Base-by-base conservation (phyloP, 2,888 invertebrate genomes). In the Drosophila kuntzei region DNA sequence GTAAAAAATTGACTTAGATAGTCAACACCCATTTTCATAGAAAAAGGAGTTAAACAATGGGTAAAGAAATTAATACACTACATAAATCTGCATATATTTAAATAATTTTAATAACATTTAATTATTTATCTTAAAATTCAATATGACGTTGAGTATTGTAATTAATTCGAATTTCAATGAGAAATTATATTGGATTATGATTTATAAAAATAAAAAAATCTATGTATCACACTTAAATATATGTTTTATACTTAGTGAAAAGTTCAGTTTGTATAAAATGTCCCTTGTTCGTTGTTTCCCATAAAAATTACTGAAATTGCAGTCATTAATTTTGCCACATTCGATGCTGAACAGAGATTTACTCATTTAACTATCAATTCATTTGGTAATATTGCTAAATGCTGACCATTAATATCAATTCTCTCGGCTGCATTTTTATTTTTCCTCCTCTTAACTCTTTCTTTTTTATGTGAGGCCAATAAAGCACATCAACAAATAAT, bases 401-500 rank as follows among this genome's bases (percentile, higher is more conserved):
- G 73, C 47, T 16, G 43, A 57, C 53, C 51, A 73, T 73, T 73
- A 60, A 73, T 67, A 73, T 43, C 20, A 73, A 47, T 72, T 73
- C 25, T 16, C 51, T 29, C 41, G 12, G 25, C 47, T 29, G 20
- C 44, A 39, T 43, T 34, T 44, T 32, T n/a, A 53, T 39, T 39
- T 41, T 29, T 5, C 0, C 36, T 3, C 12, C 27, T 12, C 27
- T 39, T 29, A 14, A 29, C n/a, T 12, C 25, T 37, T 12, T 32
- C 7, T 49, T 8, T 34, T 34, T 32, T 57, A 32, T 61, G 39
- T 9, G 16, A 14, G 29, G 20, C 34, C 27, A 20, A 54, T 62
- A 32, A 62, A 54, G 41, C 49, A 66, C 66, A 70, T 63, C 60
- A 65, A 43, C 71, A 57, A 57, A 64, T 65, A 71, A 71, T 71